These are phyloP conservation scores for Chaetodon trifascialis DNA, from an alignment of 2,113 vertebrate genomes.

Conservation along the genomic window DNA sequence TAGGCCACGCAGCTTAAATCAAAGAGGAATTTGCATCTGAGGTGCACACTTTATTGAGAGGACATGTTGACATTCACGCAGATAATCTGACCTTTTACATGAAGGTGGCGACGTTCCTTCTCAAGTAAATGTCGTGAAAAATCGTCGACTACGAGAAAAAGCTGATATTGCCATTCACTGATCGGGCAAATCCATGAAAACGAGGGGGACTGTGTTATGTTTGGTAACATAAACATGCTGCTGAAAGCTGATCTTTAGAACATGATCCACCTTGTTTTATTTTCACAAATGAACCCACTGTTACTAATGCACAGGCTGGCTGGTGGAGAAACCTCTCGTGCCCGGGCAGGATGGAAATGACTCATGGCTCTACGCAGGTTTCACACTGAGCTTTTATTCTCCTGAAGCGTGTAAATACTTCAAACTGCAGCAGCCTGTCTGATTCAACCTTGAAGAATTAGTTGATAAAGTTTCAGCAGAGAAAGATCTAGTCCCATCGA, in stretches of 20 bases:
- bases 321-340: slow-evolving; percentile 55
- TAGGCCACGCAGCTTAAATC: neutral
- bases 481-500: neutral
- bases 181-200: neutral
- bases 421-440: neutral
- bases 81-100: neutral
- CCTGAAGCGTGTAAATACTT: neutral
- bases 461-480: neutral
- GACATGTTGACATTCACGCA: neutral
- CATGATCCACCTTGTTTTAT: slow-evolving; percentile 39
- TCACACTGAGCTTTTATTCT: slow-evolving; percentile 33
- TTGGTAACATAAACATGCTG: neutral
- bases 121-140: neutral
- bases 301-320: slow-evolving; percentile 12
- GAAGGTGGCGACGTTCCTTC: neutral
- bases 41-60: neutral
- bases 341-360: slow-evolving; percentile 75
- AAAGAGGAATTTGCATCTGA: neutral
- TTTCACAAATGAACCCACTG: slow-evolving; percentile 24
- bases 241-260: slow-evolving; percentile 22
- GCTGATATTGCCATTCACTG: neutral
- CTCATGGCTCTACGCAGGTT: slow-evolving; percentile 51
- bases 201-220: slow-evolving; percentile 3
- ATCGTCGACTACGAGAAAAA: neutral
- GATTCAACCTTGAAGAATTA: neutral